Evolutionary conservation across 2,888 invertebrate genomes (phyloP).

Genomic region (Thumatha senex): DNA sequence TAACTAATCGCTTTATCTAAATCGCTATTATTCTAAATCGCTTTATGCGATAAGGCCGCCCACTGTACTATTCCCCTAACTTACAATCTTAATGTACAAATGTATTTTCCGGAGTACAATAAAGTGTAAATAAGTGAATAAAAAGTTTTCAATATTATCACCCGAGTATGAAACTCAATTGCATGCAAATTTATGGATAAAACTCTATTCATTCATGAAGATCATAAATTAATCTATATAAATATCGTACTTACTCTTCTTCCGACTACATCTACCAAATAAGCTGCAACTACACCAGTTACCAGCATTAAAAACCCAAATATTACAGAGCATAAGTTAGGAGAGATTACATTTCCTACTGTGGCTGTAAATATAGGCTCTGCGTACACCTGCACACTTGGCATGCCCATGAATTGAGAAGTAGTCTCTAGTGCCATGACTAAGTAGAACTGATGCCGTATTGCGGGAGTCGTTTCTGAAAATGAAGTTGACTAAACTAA

Average conservation of each 20-base stretch:
- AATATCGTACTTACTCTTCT: conserved; percentile 54
- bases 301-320: conserved; percentile 48
- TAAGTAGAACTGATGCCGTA: conserved; percentile 50
- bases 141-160: no score
- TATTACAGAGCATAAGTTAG: conserved; percentile 53
- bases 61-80: no score
- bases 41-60: no score
- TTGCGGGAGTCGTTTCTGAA: conserved; percentile 58
- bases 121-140: no score
- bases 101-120: no score
- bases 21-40: no score
- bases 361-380: conserved; percentile 59
- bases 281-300: conserved; percentile 53
- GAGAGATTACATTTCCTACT: conserved; percentile 49
- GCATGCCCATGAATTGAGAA: conserved; percentile 60
- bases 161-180: no score
- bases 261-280: conserved; percentile 57
- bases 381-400: conserved; percentile 64
- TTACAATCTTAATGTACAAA: no score
- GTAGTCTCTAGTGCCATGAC: conserved; percentile 45
- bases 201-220: no score
- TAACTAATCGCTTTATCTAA: no score
- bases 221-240: no score
- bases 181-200: no score
- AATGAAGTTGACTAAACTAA: neutral